Base-by-base conservation (phyloP, 2,888 invertebrate species). In the Molorchus minor region DNA sequence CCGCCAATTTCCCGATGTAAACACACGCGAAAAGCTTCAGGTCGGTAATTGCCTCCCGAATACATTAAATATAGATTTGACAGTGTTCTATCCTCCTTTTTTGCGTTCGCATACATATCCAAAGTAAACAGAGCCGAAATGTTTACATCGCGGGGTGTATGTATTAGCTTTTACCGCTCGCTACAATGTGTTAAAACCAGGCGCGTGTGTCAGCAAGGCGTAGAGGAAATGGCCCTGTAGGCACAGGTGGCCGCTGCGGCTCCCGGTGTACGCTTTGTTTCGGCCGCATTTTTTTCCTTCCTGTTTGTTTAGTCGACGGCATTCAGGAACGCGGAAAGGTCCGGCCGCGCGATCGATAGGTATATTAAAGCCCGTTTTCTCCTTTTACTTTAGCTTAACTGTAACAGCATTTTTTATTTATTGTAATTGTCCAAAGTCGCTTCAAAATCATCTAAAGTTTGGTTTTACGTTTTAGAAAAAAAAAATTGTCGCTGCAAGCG, bases 171-270 rank as follows among this genome's bases (percentile, higher is more conserved):
- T n/a, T 38, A 21, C 49, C 25, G 49, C 38, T 38, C 25, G 49
- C 38, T 38, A 49, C 25, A n/a, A 36, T 38, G 47, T 36, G 47
- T 35, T 21, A 49, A 38, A 33, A 38, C 49, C 36, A 38, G n/a
- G n/a, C 49, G 35, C 47, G 35, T 21, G 20, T 47, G 35, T 47
- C 21, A n/a, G n/a, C n/a, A n/a, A n/a, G 30, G 46, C 3, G 13
- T 21, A 12, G 13, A 43, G 21, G 25, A 43, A 43, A 43, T 25
- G 10, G 43, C 43, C 19, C 10, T 16, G 25, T 4, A 2, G 12
- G 49, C 38, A 3, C 49, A 49, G 49, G 49, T 49, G 49, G 21
- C 38, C 49, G 33, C 33, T 49, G n/a, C n/a, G n/a, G n/a, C n/a
- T n/a, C 29, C 12, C 30, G 49, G n/a, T 20, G 35, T 49, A 21